A percentile compares a stretch with the other conserved stretches of the same genome.
phyloP scores from a whole-genome alignment of 2,797 vertebrate genomes.

The Falco cherrug region DNA sequence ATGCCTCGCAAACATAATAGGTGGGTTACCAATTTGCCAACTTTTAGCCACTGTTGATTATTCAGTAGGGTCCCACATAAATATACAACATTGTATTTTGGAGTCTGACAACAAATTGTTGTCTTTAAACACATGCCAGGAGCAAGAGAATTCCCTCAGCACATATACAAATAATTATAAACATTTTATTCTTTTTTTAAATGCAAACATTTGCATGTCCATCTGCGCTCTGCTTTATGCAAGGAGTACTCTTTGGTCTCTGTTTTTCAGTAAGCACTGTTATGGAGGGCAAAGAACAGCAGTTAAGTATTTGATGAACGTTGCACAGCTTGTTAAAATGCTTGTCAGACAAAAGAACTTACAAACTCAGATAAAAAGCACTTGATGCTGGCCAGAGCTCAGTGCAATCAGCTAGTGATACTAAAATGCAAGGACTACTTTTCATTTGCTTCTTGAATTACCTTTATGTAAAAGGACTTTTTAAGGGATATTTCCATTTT shows the following conservation, averaged over 20 bases:
- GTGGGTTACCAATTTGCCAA: not conserved
- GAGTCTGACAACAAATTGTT: not conserved
- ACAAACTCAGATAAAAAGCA: not conserved
- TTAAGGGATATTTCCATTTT: not conserved
- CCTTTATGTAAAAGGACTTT: slow-evolving; percentile 12
- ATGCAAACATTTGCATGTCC: not conserved
- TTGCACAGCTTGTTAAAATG: slow-evolving; percentile 14
- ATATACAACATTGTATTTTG: not conserved
- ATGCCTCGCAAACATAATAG: not conserved
- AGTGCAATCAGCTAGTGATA: not conserved
- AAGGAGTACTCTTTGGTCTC: not conserved
- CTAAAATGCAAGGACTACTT: slow-evolving; percentile 21
- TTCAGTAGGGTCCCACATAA: not conserved
- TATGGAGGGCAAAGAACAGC: not conserved
- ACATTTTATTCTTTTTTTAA: not conserved
- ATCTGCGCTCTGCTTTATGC: not conserved
- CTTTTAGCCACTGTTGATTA: not conserved
- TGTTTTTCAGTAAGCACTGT: not conserved
- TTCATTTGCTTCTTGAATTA: slow-evolving; percentile 30
- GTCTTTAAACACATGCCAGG: not conserved
- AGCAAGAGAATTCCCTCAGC: not conserved
- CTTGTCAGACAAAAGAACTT: slow-evolving; percentile 6
- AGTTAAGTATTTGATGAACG: not conserved
- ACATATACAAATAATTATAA: not conserved
- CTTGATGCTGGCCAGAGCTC: not conserved